These are phyloP conservation scores for crab-eating macaque (Macaca fascicularis) DNA, from an alignment of 2,113 vertebrate genomes.

Conservation along the genomic window T2T-MFA8v1.1 NC_088386.1:41428001-41428500, in stretches of 20 bases:
- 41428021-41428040: background rate
- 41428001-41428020: background rate
- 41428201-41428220: background rate
- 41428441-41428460: no score
- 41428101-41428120: background rate
- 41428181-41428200: background rate
- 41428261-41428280: background rate
- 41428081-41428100: background rate
- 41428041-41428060: background rate
- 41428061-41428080: background rate
- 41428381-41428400: no score
- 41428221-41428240: background rate
- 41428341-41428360: background rate
- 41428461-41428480: no score
- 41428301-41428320: constrained; percentile 12
- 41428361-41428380: no score
- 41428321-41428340: background rate
- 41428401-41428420: no score
- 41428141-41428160: background rate
- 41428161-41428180: background rate
- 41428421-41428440: no score
- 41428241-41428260: background rate
- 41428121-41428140: background rate
- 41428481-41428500: no score
- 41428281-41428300: background rate